These are phyloP conservation scores for Caprella mutica DNA, from an alignment of 2,888 invertebrate genomes.

Conservation along the genomic window DNA sequence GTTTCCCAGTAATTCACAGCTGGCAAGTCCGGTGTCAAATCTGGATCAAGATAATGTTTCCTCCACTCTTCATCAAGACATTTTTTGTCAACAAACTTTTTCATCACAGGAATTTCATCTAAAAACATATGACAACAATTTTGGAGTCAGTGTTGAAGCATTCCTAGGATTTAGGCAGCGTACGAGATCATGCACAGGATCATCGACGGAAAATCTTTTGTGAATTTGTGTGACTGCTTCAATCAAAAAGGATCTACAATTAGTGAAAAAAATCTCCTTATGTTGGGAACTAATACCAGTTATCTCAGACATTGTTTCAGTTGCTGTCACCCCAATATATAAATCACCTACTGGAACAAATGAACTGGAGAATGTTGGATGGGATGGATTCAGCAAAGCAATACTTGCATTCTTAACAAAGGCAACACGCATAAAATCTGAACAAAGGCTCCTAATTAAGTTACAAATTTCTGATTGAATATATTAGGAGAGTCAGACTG, in stretches of 20 bases:
- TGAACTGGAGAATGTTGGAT: background rate
- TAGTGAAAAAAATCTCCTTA: background rate
- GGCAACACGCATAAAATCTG: background rate
- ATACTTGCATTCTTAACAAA: background rate
- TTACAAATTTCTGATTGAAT: constrained; percentile 4
- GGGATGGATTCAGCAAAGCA: background rate
- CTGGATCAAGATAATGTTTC: background rate
- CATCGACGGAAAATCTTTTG: background rate
- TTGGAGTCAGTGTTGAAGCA: background rate
- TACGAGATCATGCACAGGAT: background rate
- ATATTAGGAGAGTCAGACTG: constrained; percentile 9
- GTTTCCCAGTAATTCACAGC: background rate
- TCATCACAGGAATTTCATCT: background rate
- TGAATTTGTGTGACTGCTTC: constrained; percentile 9
- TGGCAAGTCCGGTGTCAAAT: background rate
- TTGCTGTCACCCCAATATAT: constrained; percentile 4
- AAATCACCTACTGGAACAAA: background rate
- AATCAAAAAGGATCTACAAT: constrained; percentile 2
- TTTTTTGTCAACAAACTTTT: background rate
- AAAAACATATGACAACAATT: background rate
- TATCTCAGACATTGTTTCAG: background rate
- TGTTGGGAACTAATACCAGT: too few species aligned
- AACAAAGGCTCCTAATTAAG: background rate
- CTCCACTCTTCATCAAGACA: background rate
- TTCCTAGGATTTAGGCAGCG: background rate